phyloP scores from a whole-genome alignment of 2,113 vertebrate genomes.

The Cisticola juncidis region DNA sequence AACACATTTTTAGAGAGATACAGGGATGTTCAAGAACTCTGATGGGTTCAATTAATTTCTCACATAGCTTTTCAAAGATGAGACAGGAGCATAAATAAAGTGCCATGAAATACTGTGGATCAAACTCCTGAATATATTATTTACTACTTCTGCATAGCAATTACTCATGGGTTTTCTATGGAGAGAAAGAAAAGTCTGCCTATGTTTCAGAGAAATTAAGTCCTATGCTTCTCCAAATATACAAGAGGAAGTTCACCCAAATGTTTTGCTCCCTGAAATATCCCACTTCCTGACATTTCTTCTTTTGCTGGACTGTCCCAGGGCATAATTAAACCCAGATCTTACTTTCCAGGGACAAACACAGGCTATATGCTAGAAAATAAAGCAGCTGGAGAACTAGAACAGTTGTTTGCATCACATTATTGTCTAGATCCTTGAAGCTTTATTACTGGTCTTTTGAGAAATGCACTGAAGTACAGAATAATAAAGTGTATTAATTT shows the following conservation, averaged over 20 bases:
- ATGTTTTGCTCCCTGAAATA: not conserved
- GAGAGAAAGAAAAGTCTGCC: not conserved
- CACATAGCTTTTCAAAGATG: not conserved
- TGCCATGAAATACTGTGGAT: not conserved
- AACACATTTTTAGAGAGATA: not conserved
- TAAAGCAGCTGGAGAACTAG: not conserved
- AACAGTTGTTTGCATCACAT: not conserved
- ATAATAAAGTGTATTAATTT: not conserved
- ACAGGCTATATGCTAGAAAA: not conserved
- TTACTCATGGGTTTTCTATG: not conserved
- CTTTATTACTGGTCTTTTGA: not conserved
- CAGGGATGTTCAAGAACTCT: not conserved
- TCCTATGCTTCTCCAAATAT: not conserved
- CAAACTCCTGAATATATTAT: not conserved
- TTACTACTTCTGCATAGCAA: not conserved
- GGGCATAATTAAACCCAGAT: not conserved
- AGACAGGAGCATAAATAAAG: not conserved
- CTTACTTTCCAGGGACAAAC: not conserved
- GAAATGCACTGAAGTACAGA: not conserved
- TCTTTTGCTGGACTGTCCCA: not conserved
- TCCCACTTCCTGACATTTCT: not conserved
- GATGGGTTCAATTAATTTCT: not conserved
- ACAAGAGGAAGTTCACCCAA: not conserved
- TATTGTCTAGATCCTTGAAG: not conserved
- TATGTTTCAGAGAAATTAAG: slow-evolving; percentile 1